A percentile compares a stretch with the other conserved stretches of the same genome.
Evolutionary conservation across 2,888 invertebrate genomes (phyloP).

Genomic region (Tetramorium bicarinatum): DNA sequence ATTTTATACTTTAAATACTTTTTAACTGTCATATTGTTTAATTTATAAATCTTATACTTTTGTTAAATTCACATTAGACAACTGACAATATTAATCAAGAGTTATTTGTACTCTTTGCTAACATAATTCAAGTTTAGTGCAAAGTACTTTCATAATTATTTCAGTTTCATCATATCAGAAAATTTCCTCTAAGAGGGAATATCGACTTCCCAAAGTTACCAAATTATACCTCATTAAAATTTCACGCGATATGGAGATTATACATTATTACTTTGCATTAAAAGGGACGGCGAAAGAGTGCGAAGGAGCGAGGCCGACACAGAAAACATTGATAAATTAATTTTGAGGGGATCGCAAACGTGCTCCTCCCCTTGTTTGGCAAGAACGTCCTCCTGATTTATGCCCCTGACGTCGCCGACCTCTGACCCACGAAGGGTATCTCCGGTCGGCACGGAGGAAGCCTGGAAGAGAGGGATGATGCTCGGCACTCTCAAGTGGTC

Average conservation of each 20-base stretch:
- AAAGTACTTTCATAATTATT: not conserved
- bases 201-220: conserved; percentile 4
- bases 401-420: conserved; percentile 72
- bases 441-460: conserved; percentile 60
- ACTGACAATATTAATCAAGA: not conserved
- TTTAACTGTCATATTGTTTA: not conserved
- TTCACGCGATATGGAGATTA: conserved; percentile 17
- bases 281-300: conserved; percentile 10
- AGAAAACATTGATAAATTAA: conserved; percentile 77
- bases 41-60: not conserved
- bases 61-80: conserved; percentile 2
- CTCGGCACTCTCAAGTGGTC: conserved; percentile 47
- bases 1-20: too few relatives aligned
- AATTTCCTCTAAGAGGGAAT: not conserved
- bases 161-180: not conserved
- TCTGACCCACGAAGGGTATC: conserved; percentile 74
- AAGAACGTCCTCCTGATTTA: conserved; percentile 76
- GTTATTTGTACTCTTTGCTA: not conserved
- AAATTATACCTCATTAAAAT: conserved; percentile 40
- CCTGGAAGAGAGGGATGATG: conserved; percentile 48
- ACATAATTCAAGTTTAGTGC: not conserved
- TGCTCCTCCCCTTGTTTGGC: conserved; percentile 72
- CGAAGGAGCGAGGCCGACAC: conserved; percentile 31
- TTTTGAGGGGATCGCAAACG: conserved; percentile 69
- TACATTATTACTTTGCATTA: conserved; percentile 16